Percentiles rank a stretch among this genome's conserved stretches.
Evolutionary conservation across 1,140 invertebrate genomes (phyloP).

Genomic region (Drosophila hydei): DNA sequence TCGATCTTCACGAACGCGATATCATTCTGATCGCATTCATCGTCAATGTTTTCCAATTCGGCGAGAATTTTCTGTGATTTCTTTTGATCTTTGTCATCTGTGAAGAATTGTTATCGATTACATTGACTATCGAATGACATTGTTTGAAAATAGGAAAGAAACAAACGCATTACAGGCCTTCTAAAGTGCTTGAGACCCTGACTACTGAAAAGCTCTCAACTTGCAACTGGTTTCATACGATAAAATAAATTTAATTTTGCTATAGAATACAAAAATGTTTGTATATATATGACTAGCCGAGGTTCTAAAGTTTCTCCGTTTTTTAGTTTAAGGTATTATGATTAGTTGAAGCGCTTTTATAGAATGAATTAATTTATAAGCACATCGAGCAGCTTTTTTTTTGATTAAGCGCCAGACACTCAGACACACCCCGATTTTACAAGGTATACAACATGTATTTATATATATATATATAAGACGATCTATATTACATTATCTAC

Average conservation of each 20-base stretch:
- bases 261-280: not conserved
- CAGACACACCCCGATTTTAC: constrained; percentile 57
- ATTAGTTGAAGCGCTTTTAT: constrained; percentile 62
- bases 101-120: constrained; percentile 40
- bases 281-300: constrained; percentile 1
- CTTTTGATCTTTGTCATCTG: constrained; percentile 96
- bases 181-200: constrained; percentile 10
- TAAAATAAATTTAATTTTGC: not conserved
- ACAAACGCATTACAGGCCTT: constrained; percentile 8
- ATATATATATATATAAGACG: constrained; percentile 14
- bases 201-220: constrained; percentile 34
- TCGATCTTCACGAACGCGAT: constrained; percentile 97
- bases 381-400: constrained; percentile 52
- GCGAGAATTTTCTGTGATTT: constrained; percentile 94
- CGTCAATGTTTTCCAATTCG: constrained; percentile 97
- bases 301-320: constrained; percentile 17
- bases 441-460: constrained; percentile 46
- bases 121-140: not conserved
- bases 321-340: constrained; percentile 55
- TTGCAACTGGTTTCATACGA: constrained; percentile 38
- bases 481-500: constrained; percentile 63
- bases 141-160: not conserved
- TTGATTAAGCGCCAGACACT: constrained; percentile 54
- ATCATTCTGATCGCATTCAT: constrained; percentile 95
- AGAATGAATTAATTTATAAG: constrained; percentile 58